These are phyloP conservation scores for Sebastes matsubarae DNA, from an alignment of 2,797 vertebrate species.

Conservation along the genomic window DNA sequence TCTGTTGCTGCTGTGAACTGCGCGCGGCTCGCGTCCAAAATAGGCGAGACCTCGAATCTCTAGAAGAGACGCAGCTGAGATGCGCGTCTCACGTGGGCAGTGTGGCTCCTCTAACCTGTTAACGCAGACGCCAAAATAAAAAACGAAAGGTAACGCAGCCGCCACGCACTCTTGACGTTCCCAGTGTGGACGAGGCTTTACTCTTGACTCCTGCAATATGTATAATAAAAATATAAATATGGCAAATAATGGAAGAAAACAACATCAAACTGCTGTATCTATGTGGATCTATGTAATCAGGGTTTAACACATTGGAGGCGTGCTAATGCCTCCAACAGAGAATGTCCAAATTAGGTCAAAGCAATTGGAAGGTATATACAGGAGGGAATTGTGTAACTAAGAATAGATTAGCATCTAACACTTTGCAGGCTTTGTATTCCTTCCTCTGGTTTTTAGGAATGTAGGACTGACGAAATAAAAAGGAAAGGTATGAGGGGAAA, in stretches of 20 bases:
- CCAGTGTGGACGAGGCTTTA: no score
- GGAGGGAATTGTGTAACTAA: conserved; percentile 45
- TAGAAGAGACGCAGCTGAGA: no score
- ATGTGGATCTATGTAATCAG: not conserved
- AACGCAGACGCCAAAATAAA: no score
- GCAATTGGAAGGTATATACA: conserved; percentile 22
- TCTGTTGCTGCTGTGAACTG: no score
- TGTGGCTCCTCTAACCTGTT: no score
- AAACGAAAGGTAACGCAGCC: no score
- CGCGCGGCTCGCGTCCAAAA: no score
- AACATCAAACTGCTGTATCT: not conserved
- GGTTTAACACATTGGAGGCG: not conserved
- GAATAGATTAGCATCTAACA: conserved; percentile 48
- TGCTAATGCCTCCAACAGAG: not conserved
- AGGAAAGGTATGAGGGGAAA: not conserved
- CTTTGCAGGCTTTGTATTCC: not conserved
- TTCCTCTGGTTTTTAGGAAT: not conserved
- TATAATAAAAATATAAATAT: not conserved
- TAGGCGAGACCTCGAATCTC: no score
- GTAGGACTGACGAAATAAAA: not conserved
- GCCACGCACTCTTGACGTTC: no score
- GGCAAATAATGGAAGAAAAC: not conserved
- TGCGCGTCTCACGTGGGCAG: no score
- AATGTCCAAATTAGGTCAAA: conserved; percentile 58
- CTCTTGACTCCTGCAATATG: no score